Evolutionary conservation across 2,797 vertebrate species (phyloP).

Genomic region (Peromyscus eremicus): DNA sequence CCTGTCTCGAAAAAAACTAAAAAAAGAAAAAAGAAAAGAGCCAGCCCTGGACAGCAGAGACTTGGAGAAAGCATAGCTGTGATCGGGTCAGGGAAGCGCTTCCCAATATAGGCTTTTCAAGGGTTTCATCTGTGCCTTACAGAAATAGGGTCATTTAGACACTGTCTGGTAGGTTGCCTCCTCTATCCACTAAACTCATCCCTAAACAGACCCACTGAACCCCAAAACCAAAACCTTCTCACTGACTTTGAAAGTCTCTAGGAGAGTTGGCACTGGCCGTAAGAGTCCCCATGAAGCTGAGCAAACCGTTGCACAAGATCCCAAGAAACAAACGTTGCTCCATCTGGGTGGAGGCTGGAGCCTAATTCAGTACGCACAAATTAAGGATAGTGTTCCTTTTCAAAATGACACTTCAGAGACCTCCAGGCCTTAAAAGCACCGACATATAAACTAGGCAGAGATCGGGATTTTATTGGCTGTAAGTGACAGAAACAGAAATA

Average conservation of each 20-base stretch:
- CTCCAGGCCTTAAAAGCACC: background rate
- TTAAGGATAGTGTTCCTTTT: constrained; percentile 3
- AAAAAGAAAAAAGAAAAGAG: too few species aligned
- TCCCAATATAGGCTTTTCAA: background rate
- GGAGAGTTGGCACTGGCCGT: background rate
- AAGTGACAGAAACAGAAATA: constrained; percentile 48
- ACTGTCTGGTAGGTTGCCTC: background rate
- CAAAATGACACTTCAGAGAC: constrained; percentile 14
- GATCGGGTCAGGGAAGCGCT: background rate
- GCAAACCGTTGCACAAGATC: background rate
- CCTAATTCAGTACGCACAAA: background rate
- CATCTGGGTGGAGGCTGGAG: background rate
- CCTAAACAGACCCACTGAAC: background rate
- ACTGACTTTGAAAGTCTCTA: background rate
- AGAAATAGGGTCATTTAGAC: constrained; percentile 1
- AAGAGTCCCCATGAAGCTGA: background rate
- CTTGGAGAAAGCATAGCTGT: background rate
- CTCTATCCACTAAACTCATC: background rate
- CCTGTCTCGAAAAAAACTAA: too few species aligned
- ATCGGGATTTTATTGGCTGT: background rate
- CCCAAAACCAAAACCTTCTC: background rate
- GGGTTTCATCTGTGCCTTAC: background rate
- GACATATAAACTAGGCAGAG: background rate
- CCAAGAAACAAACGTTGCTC: background rate
- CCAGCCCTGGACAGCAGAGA: background rate